Evolutionary conservation across 2,888 invertebrate genomes (phyloP).

Genomic region (Agrypnus murinus): DNA sequence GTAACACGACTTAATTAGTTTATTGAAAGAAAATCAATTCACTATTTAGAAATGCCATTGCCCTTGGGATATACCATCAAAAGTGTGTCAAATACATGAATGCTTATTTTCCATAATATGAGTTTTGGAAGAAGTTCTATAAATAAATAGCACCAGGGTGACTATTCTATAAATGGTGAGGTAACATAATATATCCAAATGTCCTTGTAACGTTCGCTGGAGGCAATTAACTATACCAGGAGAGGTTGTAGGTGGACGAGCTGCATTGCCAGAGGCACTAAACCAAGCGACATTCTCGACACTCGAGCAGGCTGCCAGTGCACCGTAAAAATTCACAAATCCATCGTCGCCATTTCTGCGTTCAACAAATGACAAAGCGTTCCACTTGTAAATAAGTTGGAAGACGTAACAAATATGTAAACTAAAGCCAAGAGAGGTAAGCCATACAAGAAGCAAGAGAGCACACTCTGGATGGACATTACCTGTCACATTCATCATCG

Average conservation of each 20-base stretch:
- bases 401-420: conserved; percentile 30
- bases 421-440: conserved; percentile 27
- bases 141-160: neutral
- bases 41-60: no score
- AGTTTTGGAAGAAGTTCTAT: no score
- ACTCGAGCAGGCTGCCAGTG: conserved; percentile 35
- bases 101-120: no score
- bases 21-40: no score
- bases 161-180: conserved; percentile 29
- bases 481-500: conserved; percentile 39
- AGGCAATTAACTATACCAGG: conserved; percentile 26
- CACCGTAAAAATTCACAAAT: conserved; percentile 30
- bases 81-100: no score
- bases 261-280: conserved; percentile 33
- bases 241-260: conserved; percentile 36
- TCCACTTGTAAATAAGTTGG: neutral
- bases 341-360: neutral
- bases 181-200: conserved; percentile 22
- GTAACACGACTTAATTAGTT: no score
- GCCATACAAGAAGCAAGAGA: no score
- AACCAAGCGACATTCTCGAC: conserved; percentile 41
- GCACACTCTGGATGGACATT: conserved; percentile 18
- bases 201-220: conserved; percentile 26
- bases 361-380: conserved; percentile 9
- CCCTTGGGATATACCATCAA: no score